Base-by-base conservation (phyloP, 2,797 vertebrate genomes). In the Microtus californicus region DNA sequence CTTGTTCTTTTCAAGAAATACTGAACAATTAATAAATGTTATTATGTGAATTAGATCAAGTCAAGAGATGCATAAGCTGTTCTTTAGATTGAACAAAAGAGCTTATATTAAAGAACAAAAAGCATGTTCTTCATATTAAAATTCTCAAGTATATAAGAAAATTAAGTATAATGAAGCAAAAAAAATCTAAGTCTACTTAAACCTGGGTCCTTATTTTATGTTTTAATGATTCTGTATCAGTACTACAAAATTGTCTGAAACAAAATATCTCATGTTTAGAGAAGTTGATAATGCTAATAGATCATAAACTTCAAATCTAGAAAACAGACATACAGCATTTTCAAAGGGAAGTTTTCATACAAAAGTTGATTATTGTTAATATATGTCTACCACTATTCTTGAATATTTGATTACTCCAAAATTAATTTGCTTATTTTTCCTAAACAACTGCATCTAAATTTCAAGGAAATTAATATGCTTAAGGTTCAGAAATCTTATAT, bases 111-210 rank as follows among this genome's bases (percentile, higher is more conserved):
- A 74, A 78, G 27, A 61, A 29, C 5, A 19, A 45, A 88, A n/a
- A 91, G 54, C 69, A 40, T 3, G 78, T 3, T 78, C 73, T 96
- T 6, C 2, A 12, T 78, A 27, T 90, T 92, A 83, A 94, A 78
- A 85, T 82, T 78, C 89, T 61, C 73, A 81, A 51, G 23, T 59
- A 87, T 89, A 78, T 56, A 59, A n/a, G 10, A 17, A 79, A 79
- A 89, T 91, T 96, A 92, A 87, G 40, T 92, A 93, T 77, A 89
- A 80, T 93, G 77, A 93, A n/a, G 8, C 6, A 73, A 9, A 86
- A 6, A 82, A 94, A 63, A 2, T 10, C 29, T 76, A 2, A 56
- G 59, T 23, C 7, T 65, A 59, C 4, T 89, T 56, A 67, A 89
- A 91, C 86, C 15, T 80, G 4, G 85, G 34, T 82, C 71, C 80